A percentile compares a stretch with the other conserved stretches of the same genome.
These are phyloP conservation scores for Xylota sylvarum DNA, from an alignment of 2,888 invertebrate species.

Conservation along the genomic window DNA sequence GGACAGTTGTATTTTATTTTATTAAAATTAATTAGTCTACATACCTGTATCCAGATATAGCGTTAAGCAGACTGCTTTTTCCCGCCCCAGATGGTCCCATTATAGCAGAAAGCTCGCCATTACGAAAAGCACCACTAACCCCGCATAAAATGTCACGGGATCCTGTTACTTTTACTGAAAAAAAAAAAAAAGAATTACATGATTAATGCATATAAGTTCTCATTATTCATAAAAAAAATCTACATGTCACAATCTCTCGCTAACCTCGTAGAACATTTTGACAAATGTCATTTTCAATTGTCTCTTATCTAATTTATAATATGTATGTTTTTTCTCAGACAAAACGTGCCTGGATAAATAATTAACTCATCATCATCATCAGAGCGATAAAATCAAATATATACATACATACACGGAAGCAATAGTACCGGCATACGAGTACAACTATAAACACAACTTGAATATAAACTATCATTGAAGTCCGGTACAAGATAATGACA, in stretches of 20 bases:
- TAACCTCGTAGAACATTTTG: too few species aligned
- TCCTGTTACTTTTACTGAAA: conserved; percentile 85
- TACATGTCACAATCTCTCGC: not conserved
- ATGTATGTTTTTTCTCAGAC: not conserved
- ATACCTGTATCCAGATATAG: conserved; percentile 91
- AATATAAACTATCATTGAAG: conserved; percentile 10
- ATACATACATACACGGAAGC: not conserved
- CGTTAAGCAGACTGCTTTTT: conserved; percentile 91
- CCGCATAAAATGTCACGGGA: conserved; percentile 87
- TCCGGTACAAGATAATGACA: conserved; percentile 4
- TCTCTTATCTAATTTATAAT: not conserved
- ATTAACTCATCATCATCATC: not conserved
- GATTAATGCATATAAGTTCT: conserved; percentile 33
- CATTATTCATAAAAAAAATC: not conserved
- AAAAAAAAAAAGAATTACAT: too few species aligned
- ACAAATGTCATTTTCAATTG: not conserved
- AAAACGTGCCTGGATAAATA: conserved; percentile 21
- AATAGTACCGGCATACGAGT: not conserved
- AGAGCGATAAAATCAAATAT: not conserved
- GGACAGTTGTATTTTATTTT: not conserved
- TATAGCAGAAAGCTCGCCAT: conserved; percentile 88
- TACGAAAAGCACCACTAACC: conserved; percentile 88
- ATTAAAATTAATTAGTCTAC: too few species aligned
- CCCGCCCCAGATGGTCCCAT: conserved; percentile 91
- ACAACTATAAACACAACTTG: conserved; percentile 2